Base-by-base conservation (phyloP, 2,797 vertebrate genomes). In the Triplophysa bombifrons region DNA sequence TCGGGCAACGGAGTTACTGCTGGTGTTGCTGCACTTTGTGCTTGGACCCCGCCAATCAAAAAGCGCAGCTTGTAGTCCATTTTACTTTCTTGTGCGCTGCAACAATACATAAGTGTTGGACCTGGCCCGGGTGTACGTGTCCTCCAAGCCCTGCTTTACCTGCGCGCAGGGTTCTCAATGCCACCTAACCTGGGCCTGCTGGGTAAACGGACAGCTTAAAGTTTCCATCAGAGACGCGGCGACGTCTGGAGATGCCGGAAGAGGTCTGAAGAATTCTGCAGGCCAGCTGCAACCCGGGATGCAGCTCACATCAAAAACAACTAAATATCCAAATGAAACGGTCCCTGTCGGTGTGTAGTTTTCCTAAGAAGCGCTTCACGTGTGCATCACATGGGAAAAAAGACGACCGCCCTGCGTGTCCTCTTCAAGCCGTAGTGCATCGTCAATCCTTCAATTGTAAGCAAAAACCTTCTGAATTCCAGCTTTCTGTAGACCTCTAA, bases 11-110 rank as follows among this genome's bases (percentile, higher is more conserved):
- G 81, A n/a, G n/a, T 68, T 70, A 80, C 92, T 95, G 95, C 96
- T 98, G 97, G 95, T 99, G 97, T 94, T 98, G 98, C 90, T 99
- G 97, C 91, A 96, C 97, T 93, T 99, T 99, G 93, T 99, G 98
- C 97, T 99, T 99, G 96, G 98, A 99, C 97, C 97, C 98, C 98
- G 98, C 98, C 98, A 95, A 99, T 97, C 97, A 99, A 94, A 94
- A 99, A 99, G 94, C 97, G 96, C 93, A 97, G 95, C 93, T 99
- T 99, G 79, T 98, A 99, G 97, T 99, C 98, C 98, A 99, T 99
- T 94, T 98, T 99, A 95, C 93, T 96, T 95, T 99, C 97, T 91
- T 98, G 97, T 68, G 94, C 95, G 90, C 96, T 99, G 88, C 97
- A 99, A 97, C 98, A 98, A 97, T 98, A 97, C 98, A 99, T 99